A percentile compares a stretch with the other conserved stretches of the same genome.
Evolutionary conservation across 2,113 vertebrate genomes (phyloP).

Genomic region (Aegotheles bennettii): DNA sequence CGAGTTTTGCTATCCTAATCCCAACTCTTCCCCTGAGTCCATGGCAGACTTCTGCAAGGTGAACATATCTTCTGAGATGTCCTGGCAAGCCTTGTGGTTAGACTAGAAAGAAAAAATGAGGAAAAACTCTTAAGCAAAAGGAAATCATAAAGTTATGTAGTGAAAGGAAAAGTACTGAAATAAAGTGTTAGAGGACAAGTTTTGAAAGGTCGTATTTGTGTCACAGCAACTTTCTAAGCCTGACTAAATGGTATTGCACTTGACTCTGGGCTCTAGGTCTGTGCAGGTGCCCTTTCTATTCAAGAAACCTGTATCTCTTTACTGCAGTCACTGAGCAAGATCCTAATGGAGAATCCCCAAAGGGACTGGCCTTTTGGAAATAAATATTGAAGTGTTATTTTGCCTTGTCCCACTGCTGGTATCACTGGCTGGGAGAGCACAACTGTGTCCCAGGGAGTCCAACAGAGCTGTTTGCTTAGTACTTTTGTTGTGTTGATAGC

Average conservation of each 20-base stretch:
- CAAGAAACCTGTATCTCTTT: background rate
- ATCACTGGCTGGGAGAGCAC: background rate
- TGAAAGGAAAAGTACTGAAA: background rate
- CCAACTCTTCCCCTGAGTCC: background rate
- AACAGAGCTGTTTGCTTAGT: background rate
- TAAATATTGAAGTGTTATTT: background rate
- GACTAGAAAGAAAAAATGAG: background rate
- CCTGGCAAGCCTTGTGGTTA: background rate
- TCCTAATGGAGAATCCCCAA: fast-evolving
- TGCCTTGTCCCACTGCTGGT: background rate
- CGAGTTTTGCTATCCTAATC: background rate
- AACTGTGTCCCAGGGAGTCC: background rate
- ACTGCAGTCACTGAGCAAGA: background rate
- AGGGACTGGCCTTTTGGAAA: background rate
- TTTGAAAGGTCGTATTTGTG: background rate
- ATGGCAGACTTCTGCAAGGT: background rate
- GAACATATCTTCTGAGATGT: background rate
- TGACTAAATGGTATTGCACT: background rate
- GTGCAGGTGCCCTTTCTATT: background rate
- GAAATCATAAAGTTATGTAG: background rate
- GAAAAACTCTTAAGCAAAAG: background rate
- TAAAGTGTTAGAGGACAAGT: background rate
- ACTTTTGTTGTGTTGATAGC: background rate
- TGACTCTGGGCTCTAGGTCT: background rate
- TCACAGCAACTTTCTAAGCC: background rate